Conservation (phyloP, 2,888 invertebrate species). For the Bursaphelenchus okinawaensis region DNA sequence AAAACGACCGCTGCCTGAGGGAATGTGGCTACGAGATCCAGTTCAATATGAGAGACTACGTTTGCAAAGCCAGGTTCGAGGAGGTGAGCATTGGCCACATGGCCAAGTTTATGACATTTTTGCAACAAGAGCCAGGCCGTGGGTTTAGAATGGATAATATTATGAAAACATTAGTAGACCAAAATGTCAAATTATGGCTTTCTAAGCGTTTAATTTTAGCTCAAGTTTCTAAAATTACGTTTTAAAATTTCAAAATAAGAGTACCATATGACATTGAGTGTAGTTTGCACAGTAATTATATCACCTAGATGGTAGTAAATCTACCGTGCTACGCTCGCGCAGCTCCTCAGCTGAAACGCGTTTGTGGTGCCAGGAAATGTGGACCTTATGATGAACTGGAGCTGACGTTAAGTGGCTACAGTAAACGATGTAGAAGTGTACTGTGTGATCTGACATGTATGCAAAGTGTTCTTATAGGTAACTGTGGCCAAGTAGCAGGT, state of each 20-base stretch:
- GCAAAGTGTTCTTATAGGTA: conserved; percentile 37
- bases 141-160: neutral
- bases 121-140: neutral
- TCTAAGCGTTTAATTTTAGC: too few relatives aligned
- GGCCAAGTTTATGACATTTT: neutral
- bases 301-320: conserved; percentile 47
- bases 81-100: conserved; percentile 40
- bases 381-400: conserved; percentile 47
- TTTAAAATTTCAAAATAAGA: neutral
- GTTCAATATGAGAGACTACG: conserved; percentile 55
- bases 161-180: too few relatives aligned
- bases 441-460: conserved; percentile 54
- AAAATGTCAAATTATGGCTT: too few relatives aligned
- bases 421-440: conserved; percentile 48
- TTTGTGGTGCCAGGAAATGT: conserved; percentile 44
- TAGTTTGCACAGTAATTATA: neutral
- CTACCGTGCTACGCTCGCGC: conserved; percentile 44
- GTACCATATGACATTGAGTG: neutral
- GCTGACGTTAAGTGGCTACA: conserved; percentile 43
- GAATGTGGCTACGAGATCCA: conserved; percentile 56
- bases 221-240: neutral
- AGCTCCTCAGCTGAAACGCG: conserved; percentile 42
- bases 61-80: conserved; percentile 40
- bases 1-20: conserved; percentile 39
- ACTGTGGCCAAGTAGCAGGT: conserved; percentile 40